Evolutionary conservation across 2,113 vertebrate genomes (phyloP), one percentile per base, ranked within the genome.

Genomic region (Lampris incognitus): DNA sequence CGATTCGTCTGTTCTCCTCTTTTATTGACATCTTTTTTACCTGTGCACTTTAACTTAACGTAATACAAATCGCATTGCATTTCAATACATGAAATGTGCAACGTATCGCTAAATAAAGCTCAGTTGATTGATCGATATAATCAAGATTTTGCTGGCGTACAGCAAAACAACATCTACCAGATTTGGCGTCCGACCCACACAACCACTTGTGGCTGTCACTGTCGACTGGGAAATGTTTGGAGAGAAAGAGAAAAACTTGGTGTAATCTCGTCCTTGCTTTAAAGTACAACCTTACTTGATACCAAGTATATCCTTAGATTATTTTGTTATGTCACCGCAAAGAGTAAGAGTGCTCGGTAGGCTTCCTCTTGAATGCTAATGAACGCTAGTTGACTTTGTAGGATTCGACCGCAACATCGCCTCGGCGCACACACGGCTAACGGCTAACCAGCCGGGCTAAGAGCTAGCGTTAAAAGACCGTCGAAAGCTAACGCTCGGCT

Each of bases 191-290:
- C 5, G 11, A 37, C 39, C 76, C 49, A 64, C 41, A 13, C 81
- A 88, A 91, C 88, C 89, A 93, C 90, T 91, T 93, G 92, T 93
- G 78, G 90, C 87, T 89, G 37, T 57, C 42, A 62, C 46, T 13
- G 51, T 13, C 55, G 40, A 36, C 6, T 10, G 63, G 7, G 42
- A 2, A 41, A 55, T 13, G 8, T 37, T 13, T 66, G 2, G 24
- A 24, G 24, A 24, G 24, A 24, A 24, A 24, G 24, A 57, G 9
- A 57, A 66, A 69, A 74, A 57, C 10, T 40, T 13, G 9, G 37
- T 49, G 50, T 36, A 4, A n/a, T 5, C 7, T 67, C 52, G 51
- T 50, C 4, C 11, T n/a, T 7, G 71, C 13, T 61, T 24, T 24
- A 24, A 24, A 52, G 42, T 69, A n/a, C 49, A 65, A 65, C 66